Percentiles rank a stretch among this genome's conserved stretches.
phyloP scores from a whole-genome alignment of 2,113 vertebrate species.

The Rhinopomastus cyanomelas region DNA sequence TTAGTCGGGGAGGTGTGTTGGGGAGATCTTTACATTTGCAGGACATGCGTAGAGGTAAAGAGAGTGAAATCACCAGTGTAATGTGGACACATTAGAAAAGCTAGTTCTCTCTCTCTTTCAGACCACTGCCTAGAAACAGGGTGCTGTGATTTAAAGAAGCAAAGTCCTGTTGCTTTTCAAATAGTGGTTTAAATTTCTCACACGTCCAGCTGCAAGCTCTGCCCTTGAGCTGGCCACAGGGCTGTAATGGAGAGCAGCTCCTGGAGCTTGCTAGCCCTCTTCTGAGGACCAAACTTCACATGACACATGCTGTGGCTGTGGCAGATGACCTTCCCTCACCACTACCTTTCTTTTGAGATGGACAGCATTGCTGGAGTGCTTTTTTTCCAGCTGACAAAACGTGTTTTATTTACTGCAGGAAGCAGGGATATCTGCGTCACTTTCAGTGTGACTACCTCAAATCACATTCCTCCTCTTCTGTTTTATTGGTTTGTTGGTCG shows the following conservation, averaged over 20 bases:
- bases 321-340: neutral
- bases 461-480: neutral
- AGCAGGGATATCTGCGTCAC: slow-evolving; percentile 8
- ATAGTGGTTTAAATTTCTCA: neutral
- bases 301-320: neutral
- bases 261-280: neutral
- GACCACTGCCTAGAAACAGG: neutral
- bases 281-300: neutral
- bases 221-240: neutral
- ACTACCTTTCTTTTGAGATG: neutral
- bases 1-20: neutral
- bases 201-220: neutral
- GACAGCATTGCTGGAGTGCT: neutral
- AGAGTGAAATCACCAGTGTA: neutral
- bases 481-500: slow-evolving; percentile 31
- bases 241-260: neutral
- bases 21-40: neutral
- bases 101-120: neutral
- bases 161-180: neutral
- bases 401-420: slow-evolving; percentile 38
- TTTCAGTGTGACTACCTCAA: neutral
- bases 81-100: neutral
- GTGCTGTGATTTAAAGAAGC: neutral
- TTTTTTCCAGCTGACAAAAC: neutral
- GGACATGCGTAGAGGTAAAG: neutral